These are phyloP conservation scores for Catostomus latipinnis DNA, from an alignment of 2,797 vertebrate genomes.

Conservation along the genomic window DNA sequence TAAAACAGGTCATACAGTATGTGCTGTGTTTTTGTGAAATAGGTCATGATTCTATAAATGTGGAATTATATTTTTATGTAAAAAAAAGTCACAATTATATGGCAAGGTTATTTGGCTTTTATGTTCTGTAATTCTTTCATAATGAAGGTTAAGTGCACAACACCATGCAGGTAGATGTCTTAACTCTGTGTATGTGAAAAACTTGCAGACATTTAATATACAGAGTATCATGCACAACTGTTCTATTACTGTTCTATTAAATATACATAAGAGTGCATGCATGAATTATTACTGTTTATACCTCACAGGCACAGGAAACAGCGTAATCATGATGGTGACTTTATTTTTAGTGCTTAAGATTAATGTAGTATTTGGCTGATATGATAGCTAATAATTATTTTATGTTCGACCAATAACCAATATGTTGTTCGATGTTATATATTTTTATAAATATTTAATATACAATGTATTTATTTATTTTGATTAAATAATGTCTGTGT, in stretches of 20 bases:
- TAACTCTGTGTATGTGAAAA: background rate
- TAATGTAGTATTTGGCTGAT: too few species aligned
- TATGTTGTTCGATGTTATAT: background rate
- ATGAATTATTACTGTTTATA: background rate
- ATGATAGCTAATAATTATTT: too few species aligned
- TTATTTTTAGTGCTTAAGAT: background rate
- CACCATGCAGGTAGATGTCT: background rate
- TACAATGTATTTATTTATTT: too few species aligned
- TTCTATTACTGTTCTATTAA: constrained; percentile 2
- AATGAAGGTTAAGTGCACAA: constrained; percentile 17
- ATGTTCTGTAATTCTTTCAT: constrained; percentile 22
- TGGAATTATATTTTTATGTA: constrained; percentile 25
- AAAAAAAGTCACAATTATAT: background rate
- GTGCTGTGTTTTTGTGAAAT: constrained; percentile 5
- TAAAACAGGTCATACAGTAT: background rate
- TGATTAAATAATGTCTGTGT: too few species aligned
- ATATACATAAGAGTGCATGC: background rate
- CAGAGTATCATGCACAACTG: background rate
- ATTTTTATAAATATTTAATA: background rate
- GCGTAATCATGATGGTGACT: background rate
- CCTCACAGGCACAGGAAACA: background rate
- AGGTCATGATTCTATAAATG: constrained; percentile 5
- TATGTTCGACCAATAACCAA: background rate
- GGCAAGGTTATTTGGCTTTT: constrained; percentile 23
- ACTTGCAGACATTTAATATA: constrained; percentile 1